phyloP scores from a whole-genome alignment of 2,113 vertebrate genomes.

The Brienomyrus longianalis region DNA sequence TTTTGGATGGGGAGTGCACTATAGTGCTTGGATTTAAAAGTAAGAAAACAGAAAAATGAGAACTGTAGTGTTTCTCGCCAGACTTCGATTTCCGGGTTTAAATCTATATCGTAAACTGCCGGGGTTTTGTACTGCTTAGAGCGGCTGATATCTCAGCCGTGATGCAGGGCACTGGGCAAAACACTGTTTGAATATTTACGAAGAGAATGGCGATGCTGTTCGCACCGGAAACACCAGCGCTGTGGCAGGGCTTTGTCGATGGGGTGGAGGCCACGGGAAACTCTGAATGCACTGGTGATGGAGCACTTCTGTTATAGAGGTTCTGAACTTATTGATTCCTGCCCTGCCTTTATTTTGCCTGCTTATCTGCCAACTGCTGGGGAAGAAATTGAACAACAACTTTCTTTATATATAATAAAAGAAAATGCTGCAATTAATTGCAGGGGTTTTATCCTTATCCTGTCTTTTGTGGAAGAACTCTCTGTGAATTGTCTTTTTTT shows the following conservation, averaged over 20 bases:
- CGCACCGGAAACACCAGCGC: not conserved
- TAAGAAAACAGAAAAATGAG: not conserved
- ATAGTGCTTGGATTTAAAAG: not conserved
- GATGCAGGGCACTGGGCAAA: not conserved
- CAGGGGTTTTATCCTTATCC: not conserved
- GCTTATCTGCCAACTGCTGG: not conserved
- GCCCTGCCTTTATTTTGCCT: not conserved
- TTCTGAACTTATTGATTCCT: conserved; percentile 24
- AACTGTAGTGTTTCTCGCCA: not conserved
- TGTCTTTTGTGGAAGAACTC: not conserved
- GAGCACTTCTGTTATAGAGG: conserved; percentile 6
- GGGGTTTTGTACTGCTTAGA: not conserved
- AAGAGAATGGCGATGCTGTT: not conserved
- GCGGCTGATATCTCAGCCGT: not conserved
- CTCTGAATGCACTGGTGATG: not conserved
- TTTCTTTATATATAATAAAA: conserved; percentile 11
- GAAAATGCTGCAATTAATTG: not conserved
- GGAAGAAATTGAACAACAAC: not conserved
- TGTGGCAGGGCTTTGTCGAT: not conserved
- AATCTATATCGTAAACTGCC: not conserved
- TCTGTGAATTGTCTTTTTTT: not conserved
- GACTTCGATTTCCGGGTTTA: not conserved
- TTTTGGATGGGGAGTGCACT: not conserved
- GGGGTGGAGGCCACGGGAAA: not conserved
- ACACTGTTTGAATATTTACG: not conserved